Evolutionary conservation across 2,113 vertebrate species (phyloP), one percentile per base, ranked within the genome.

Genomic region (Tragelaphus buxtoni): DNA sequence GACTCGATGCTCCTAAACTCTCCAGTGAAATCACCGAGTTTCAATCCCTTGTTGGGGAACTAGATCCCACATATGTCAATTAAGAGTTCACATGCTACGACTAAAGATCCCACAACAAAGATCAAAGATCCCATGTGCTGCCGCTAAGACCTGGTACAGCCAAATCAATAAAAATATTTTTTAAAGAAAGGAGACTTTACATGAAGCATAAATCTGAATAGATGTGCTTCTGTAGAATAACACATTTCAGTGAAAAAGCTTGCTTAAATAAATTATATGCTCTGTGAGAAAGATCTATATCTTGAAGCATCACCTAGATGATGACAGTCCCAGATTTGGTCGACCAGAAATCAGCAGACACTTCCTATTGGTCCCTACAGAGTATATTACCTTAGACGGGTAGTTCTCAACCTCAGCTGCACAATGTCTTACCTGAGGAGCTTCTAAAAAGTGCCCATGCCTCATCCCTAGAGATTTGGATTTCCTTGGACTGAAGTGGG

Each of bases 181-280:
- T 42, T 26, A 42, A 74, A 74, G 69, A 74, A 74, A 74, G 69
- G 10, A 74, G 11, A 74, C 16, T 9, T 76, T 56, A 35, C 24
- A 51, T 80, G 69, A 56, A 84, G 56, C 35, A 85, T 28, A 39
- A 58, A 26, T 60, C 18, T 83, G 83, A 94, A 77, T 96, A 77
- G 63, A 79, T 90, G 17, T 69, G 45, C 72, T 86, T 91, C 55
- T 97, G 9, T 96, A 86, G 39, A 87, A 79, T 82, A 74, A 95
- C 58, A 13, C 92, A 58, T 83, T 74, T 69, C 47, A 87, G 12
- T 90, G 47, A 92, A 95, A 87, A 91, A 56, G 7, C n/a, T 83
- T 88, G 30, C 55, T 85, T 94, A 76, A 91, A 32, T 91, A 79
- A 69, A 90, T 63, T 80, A 58, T 69, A 49, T 84, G 61, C n/a